phyloP scores from a whole-genome alignment of 1,140 invertebrate genomes.

The Artemia franciscana region DNA sequence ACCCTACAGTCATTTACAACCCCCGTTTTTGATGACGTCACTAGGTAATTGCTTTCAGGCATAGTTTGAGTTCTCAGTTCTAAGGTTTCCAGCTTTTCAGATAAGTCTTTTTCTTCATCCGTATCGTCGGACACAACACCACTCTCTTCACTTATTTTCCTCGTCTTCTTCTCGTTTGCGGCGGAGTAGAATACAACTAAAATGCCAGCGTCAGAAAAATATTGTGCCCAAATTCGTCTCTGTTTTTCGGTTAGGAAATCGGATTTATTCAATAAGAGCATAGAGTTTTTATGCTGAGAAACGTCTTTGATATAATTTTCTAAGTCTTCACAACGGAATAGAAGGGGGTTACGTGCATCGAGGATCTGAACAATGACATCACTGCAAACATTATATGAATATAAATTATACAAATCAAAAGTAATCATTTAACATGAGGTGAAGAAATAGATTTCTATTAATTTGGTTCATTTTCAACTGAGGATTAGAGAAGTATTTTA shows the following conservation, averaged over 20 bases:
- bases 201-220: conserved; percentile 45
- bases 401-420: neutral
- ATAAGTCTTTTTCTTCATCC: neutral
- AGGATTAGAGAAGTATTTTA: no score
- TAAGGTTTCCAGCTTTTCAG: conserved; percentile 1
- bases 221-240: conserved; percentile 59
- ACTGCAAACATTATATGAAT: conserved; percentile 25
- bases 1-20: neutral
- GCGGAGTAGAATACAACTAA: conserved; percentile 66
- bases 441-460: no score
- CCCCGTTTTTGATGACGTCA: neutral
- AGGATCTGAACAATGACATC: conserved; percentile 88
- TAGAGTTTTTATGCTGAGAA: conserved; percentile 42
- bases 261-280: conserved; percentile 89
- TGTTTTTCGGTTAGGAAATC: conserved; percentile 68
- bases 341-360: conserved; percentile 82
- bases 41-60: neutral
- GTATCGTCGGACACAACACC: neutral
- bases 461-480: no score
- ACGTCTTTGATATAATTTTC: conserved; percentile 78
- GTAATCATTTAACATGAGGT: no score
- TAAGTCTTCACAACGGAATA: conserved; percentile 85
- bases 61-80: no score
- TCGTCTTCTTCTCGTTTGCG: conserved; percentile 18
- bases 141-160: conserved; percentile 9